Evolutionary conservation across 2,888 invertebrate genomes (phyloP).

Genomic region (Mongoloraphidia duomilia): DNA sequence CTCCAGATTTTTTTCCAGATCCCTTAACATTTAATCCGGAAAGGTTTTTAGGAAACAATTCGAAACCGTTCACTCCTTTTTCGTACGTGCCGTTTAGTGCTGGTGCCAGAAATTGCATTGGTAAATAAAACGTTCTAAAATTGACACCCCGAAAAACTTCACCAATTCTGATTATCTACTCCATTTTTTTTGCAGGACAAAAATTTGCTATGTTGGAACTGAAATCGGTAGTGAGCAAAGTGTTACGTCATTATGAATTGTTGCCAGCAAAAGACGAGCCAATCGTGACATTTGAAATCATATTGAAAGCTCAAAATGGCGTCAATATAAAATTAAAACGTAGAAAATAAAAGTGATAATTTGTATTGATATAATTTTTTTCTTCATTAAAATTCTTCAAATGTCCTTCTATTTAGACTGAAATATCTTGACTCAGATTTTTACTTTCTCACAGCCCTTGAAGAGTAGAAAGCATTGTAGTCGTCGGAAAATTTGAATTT

Average conservation of each 20-base stretch:
- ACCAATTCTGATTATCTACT: too few species aligned
- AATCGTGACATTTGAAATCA: conserved; percentile 29
- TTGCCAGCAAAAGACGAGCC: conserved; percentile 6
- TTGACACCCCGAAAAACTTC: too few species aligned
- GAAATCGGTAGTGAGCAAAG: conserved; percentile 12
- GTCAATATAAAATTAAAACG: conserved; percentile 25
- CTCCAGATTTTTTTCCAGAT: conserved; percentile 20
- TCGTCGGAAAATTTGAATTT: too few species aligned
- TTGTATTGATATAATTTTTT: too few species aligned
- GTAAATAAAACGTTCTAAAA: conserved; percentile 10
- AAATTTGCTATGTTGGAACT: conserved; percentile 16
- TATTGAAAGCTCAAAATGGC: conserved; percentile 33
- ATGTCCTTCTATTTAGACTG: too few species aligned
- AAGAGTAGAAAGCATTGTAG: too few species aligned
- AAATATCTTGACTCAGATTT: too few species aligned
- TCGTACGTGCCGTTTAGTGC: conserved; percentile 24
- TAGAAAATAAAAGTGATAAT: neutral
- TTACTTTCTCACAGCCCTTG: too few species aligned
- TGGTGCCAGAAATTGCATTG: conserved; percentile 24
- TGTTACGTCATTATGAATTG: conserved; percentile 11
- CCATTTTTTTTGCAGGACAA: conserved; percentile 11
- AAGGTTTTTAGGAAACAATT: conserved; percentile 22
- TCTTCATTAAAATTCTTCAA: too few species aligned
- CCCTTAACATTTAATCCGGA: conserved; percentile 23
- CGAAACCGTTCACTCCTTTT: conserved; percentile 18